Percentiles rank a stretch among this genome's conserved stretches.
phyloP scores from a whole-genome alignment of 2,113 vertebrate genomes.

The Albula goreensis region DNA sequence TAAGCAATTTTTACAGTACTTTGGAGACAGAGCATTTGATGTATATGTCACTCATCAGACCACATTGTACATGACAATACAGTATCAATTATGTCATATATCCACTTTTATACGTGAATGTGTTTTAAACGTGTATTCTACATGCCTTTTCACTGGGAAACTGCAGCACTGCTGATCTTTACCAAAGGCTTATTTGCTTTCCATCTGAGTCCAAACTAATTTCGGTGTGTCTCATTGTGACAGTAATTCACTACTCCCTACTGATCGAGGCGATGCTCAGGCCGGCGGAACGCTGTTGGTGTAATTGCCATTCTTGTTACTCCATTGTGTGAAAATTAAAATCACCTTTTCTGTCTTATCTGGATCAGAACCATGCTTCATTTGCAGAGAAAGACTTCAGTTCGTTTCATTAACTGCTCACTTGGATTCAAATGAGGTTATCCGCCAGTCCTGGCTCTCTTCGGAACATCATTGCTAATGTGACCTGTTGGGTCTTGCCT shows the following conservation, averaged over 20 bases:
- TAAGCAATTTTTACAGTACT: no score
- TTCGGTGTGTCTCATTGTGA: neutral
- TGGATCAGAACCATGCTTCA: neutral
- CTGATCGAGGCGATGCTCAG: neutral
- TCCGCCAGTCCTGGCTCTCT: neutral
- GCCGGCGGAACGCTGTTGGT: neutral
- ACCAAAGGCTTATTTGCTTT: neutral
- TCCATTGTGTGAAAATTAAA: neutral
- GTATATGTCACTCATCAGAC: no score
- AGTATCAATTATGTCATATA: no score
- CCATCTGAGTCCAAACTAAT: neutral
- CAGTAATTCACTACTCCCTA: neutral
- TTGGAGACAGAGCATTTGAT: no score
- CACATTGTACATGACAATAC: no score
- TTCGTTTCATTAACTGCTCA: neutral
- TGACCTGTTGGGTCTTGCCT: neutral
- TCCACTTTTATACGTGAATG: no score
- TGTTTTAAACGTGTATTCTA: neutral
- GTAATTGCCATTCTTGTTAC: neutral
- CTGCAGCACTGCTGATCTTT: neutral
- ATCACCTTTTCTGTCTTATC: neutral
- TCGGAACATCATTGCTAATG: neutral
- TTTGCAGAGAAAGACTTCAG: neutral
- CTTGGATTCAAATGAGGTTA: neutral
- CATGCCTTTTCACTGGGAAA: neutral